Percentiles rank a stretch among this genome's conserved stretches.
Conservation (phyloP, 2,888 invertebrate genomes). For the Leptinotarsa rubiginosa region DNA sequence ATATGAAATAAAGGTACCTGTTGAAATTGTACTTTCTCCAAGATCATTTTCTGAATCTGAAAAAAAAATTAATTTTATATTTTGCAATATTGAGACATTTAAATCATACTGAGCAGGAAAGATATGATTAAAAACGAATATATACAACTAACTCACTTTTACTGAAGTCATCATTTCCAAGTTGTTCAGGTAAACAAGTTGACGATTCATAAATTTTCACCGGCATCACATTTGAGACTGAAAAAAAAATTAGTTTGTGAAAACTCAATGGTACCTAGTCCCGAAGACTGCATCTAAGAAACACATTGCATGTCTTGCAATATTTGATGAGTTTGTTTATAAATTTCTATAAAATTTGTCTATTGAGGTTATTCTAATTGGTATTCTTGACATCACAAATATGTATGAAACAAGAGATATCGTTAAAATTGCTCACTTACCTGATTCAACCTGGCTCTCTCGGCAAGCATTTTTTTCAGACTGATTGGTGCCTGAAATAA, state of each 20-base stretch:
- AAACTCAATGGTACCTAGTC: conserved; percentile 1
- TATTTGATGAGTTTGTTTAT: not conserved
- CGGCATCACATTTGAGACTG: conserved; percentile 3
- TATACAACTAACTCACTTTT: conserved; percentile 1
- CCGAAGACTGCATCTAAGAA: not conserved
- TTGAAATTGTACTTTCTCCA: conserved; percentile 1
- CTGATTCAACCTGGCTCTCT: no score
- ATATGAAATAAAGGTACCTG: conserved; percentile 12
- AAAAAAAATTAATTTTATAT: not conserved
- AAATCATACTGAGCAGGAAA: conserved; percentile 3
- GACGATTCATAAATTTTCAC: not conserved
- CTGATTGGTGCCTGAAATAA: no score
- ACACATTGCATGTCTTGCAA: not conserved
- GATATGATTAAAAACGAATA: not conserved
- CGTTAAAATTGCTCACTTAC: no score
- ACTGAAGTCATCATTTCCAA: not conserved
- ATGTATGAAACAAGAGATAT: not conserved
- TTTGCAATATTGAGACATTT: conserved; percentile 1
- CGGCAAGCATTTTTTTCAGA: no score
- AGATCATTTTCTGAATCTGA: not conserved
- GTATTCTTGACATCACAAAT: conserved; percentile 2
- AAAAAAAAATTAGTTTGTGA: conserved; percentile 1
- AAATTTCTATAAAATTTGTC: not conserved
- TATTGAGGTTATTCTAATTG: not conserved
- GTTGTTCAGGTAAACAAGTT: conserved; percentile 2